Conservation (phyloP, 1,140 invertebrate genomes). For the Batillaria attramentaria region DNA sequence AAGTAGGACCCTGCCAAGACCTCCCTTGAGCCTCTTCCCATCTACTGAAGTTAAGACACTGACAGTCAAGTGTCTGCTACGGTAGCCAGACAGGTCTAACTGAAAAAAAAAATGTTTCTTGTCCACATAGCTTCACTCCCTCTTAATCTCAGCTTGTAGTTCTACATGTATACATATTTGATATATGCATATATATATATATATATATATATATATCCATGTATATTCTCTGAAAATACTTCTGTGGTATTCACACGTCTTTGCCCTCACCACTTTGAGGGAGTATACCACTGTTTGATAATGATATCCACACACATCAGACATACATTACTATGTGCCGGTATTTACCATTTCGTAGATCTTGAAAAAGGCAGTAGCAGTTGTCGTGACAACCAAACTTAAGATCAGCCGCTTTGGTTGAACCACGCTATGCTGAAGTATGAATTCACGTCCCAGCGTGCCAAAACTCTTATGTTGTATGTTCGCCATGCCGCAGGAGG, state of each 20-base stretch:
- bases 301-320: neutral
- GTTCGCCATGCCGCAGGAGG: neutral
- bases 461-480: slow-evolving; percentile 21
- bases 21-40: too few species aligned
- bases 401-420: slow-evolving; percentile 13
- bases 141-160: neutral
- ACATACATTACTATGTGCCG: neutral
- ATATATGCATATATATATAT: neutral
- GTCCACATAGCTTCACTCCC: too few species aligned
- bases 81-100: too few species aligned
- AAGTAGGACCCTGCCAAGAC: too few species aligned
- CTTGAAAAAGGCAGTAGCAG: neutral
- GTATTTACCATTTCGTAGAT: slow-evolving; percentile 23
- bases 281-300: neutral
- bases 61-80: too few species aligned
- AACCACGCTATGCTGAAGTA: slow-evolving; percentile 3
- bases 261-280: neutral
- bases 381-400: slow-evolving; percentile 1
- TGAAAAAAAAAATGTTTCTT: neutral
- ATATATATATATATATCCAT: neutral
- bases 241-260: neutral
- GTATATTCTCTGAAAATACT: neutral
- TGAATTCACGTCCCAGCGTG: slow-evolving; percentile 11
- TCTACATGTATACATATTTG: neutral
- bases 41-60: too few species aligned